These are phyloP conservation scores for Ischnus inquisitorius DNA, from an alignment of 2,888 invertebrate species.

Conservation along the genomic window DNA sequence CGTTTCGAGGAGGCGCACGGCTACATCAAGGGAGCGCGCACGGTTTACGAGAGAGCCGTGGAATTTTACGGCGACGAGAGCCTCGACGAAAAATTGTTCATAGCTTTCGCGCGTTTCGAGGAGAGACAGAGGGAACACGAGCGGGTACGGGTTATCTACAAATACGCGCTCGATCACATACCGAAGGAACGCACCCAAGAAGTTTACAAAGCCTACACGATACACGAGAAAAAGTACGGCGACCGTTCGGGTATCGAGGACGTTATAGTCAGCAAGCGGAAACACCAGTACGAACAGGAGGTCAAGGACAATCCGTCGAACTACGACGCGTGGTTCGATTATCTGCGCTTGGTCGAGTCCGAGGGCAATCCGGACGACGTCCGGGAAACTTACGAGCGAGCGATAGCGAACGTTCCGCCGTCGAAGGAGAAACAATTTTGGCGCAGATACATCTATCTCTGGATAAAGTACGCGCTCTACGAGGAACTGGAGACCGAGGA, in stretches of 20 bases:
- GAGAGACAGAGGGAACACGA: conserved; percentile 99
- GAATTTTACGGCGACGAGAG: conserved; percentile 99
- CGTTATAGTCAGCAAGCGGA: conserved; percentile 98
- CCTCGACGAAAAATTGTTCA: conserved; percentile 96
- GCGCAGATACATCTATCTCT: conserved; percentile 98
- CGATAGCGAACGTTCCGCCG: conserved; percentile 98
- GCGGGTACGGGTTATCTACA: conserved; percentile 97
- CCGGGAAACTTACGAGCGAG: conserved; percentile 98
- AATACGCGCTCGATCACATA: conserved; percentile 97
- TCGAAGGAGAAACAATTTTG: conserved; percentile 98
- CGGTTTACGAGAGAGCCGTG: conserved; percentile 97
- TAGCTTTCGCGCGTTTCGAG: conserved; percentile 99
- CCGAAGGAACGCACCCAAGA: conserved; percentile 97
- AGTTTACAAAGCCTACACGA: conserved; percentile 97
- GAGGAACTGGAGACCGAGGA: conserved; percentile 98
- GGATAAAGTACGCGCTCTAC: conserved; percentile 99
- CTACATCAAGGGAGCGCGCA: conserved; percentile 95
- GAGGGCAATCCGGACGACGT: conserved; percentile 93
- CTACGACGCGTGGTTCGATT: conserved; percentile 99
- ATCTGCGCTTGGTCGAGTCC: conserved; percentile 96
- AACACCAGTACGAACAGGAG: conserved; percentile 99
- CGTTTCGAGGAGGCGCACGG: conserved; percentile 98
- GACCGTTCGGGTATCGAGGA: conserved; percentile 97
- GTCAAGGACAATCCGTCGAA: conserved; percentile 97
- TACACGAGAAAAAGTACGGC: conserved; percentile 99